Evolutionary conservation across 2,797 vertebrate species (phyloP).

Genomic region (Myotis vivesi): DNA sequence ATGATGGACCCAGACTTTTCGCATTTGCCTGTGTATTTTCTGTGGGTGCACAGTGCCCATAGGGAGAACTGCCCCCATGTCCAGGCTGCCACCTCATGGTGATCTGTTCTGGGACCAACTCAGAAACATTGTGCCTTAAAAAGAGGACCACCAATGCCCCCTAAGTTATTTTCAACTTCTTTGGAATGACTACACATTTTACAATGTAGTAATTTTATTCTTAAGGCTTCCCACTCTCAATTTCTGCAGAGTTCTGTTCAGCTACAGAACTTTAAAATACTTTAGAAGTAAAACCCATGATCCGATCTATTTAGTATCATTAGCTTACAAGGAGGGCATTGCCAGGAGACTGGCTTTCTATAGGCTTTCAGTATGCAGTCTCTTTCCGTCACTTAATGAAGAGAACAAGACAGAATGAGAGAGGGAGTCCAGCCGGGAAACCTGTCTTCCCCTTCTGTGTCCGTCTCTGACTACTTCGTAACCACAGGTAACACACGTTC

Average conservation of each 20-base stretch:
- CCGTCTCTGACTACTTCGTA: neutral
- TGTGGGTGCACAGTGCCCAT: fast-evolving
- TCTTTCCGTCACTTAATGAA: neutral
- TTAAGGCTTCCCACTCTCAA: neutral
- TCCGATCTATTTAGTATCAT: neutral
- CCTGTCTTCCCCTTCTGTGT: neutral
- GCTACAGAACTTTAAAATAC: neutral
- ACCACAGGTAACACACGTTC: neutral
- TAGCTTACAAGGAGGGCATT: neutral
- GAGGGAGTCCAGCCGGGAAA: neutral
- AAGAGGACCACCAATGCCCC: neutral
- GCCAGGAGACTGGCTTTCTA: neutral
- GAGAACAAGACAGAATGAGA: neutral
- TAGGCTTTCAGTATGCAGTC: neutral
- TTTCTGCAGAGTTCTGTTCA: neutral
- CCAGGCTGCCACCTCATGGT: neutral
- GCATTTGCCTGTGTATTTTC: neutral
- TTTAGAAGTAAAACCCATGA: neutral
- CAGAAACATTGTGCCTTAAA: neutral
- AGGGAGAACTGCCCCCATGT: neutral
- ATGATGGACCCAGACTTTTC: neutral
- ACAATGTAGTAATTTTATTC: neutral
- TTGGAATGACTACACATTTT: neutral
- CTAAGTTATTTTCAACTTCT: neutral
- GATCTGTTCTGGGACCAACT: neutral